These are phyloP conservation scores for Nibea albiflora DNA, from an alignment of 2,113 vertebrate species.

Conservation along the genomic window DNA sequence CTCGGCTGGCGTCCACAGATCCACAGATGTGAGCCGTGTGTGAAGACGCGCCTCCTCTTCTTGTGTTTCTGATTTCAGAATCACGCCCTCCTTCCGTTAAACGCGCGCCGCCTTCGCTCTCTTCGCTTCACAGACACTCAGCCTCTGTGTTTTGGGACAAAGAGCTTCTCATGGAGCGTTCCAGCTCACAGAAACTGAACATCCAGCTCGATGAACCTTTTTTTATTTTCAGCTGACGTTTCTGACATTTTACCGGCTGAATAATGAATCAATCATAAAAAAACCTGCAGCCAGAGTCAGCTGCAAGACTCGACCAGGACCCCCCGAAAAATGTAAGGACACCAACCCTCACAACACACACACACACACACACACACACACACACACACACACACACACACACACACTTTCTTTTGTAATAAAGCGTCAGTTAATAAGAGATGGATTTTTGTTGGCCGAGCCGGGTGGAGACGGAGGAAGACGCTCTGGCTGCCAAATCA, in stretches of 20 bases:
- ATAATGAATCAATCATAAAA: constrained; percentile 18
- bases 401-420: constrained; percentile 41
- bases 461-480: constrained; percentile 58
- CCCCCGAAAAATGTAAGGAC: constrained; percentile 16
- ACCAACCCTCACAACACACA: neutral
- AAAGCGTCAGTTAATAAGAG: constrained; percentile 65
- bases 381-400: constrained; percentile 11
- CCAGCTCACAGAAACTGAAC: neutral
- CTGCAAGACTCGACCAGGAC: neutral
- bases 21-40: neutral
- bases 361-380: neutral
- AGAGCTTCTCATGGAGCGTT: neutral
- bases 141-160: neutral
- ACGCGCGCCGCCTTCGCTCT: neutral
- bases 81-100: neutral
- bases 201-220: neutral
- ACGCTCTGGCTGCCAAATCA: constrained; percentile 69
- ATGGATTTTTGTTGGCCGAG: constrained; percentile 54
- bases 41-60: neutral
- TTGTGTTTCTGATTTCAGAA: neutral
- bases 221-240: neutral
- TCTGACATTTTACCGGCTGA: constrained; percentile 25
- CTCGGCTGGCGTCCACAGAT: too few relatives aligned
- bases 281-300: neutral
- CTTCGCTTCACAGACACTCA: neutral